Base-by-base conservation (phyloP, 2,888 invertebrate genomes). In the Xestia c-nigrum region DNA sequence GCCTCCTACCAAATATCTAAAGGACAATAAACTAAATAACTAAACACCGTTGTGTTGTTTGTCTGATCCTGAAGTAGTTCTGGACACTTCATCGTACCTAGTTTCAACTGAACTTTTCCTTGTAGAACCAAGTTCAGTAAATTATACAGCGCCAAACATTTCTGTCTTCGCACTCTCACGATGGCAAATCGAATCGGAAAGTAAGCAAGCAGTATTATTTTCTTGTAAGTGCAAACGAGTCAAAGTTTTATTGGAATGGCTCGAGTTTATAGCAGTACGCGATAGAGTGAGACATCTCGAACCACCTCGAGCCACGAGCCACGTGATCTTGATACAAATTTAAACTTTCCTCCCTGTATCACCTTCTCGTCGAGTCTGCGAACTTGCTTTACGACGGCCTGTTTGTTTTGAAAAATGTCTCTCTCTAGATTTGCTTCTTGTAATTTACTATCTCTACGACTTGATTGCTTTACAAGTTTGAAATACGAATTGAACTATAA, bases 261-360 rank as follows among this genome's bases (percentile, higher is more conserved):
- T 78, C 65, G 79, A 78, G 82, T 86, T 88, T 88, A 86, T 80
- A 82, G 83, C 88, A 78, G 78, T 73, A 43, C 71, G 68, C 76
- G 67, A 88, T 76, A 74, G 82, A 86, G 77, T 81, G 87, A 88
- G 88, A 85, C 82, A 78, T 85, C 55, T 76, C 72, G 74, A 67
- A 80, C 52, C 63, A 73, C 31, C 31, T 31, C 55, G 50, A 72
- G 31, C 19, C 19, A 71, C 74, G 71, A 66, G 55, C 74, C 88
- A 81, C 85, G 85, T 84, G 85, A 87, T 89, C 78, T 73, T 72
- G 77, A 80, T 86, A 88, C 86, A 87, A 90, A 89, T 88, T 87
- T 84, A 84, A 90, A 89, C 83, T 89, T 90, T 81, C 9, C 80
- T 64, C 70, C 79, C 77, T 81, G 74, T 69, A 79, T 76, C 72